Conservation (phyloP, 2,113 vertebrate species). For the Empidonax traillii region DNA sequence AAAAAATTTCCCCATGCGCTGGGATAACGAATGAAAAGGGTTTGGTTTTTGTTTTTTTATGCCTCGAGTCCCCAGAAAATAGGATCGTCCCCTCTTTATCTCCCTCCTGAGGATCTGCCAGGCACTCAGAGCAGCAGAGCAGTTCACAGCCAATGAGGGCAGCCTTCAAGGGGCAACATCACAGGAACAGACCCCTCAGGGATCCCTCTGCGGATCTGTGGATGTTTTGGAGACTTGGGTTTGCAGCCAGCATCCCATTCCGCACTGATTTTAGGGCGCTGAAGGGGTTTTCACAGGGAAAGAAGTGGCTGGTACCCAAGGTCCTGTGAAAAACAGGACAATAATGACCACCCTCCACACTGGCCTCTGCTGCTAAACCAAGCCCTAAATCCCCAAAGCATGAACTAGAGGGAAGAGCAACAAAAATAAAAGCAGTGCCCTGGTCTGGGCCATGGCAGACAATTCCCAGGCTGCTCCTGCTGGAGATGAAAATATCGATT, state of each 20-base stretch:
- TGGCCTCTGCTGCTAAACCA: background rate
- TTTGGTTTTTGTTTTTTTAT: background rate
- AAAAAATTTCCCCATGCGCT: background rate
- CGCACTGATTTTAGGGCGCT: background rate
- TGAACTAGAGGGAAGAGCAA: background rate
- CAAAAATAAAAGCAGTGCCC: background rate
- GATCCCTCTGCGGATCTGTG: background rate
- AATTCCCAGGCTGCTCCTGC: fast-evolving
- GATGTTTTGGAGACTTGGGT: background rate
- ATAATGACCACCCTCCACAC: background rate
- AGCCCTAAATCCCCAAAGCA: background rate
- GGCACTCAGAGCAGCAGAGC: background rate
- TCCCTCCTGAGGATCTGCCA: background rate
- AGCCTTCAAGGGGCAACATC: background rate
- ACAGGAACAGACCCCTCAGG: background rate
- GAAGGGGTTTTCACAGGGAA: background rate
- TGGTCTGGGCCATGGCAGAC: fast-evolving
- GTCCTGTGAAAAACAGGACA: background rate
- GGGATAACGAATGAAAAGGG: background rate
- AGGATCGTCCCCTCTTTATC: background rate
- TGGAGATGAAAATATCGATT: background rate
- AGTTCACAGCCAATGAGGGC: background rate
- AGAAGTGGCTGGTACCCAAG: background rate
- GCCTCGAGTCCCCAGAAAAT: background rate
- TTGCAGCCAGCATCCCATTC: background rate